A percentile compares a stretch with the other conserved stretches of the same genome.
Conservation (phyloP, 2,888 invertebrate species). For the Cerastis rubricosa region DNA sequence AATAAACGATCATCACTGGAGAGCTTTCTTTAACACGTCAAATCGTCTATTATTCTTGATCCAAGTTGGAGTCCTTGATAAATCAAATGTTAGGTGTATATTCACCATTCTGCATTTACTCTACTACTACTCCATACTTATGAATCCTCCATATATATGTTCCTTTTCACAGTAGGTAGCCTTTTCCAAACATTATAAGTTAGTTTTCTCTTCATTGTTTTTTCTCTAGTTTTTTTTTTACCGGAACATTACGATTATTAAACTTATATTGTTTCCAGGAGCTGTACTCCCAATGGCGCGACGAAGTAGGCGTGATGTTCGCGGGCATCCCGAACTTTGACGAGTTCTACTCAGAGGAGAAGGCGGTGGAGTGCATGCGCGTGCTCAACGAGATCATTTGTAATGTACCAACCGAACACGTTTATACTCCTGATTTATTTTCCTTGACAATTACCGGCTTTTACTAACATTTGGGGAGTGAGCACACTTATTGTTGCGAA, state of each 20-base stretch:
- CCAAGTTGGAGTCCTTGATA: background rate
- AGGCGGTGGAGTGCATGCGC: constrained; percentile 99
- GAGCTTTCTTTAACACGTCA: background rate
- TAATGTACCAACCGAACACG: constrained; percentile 85
- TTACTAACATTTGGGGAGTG: background rate
- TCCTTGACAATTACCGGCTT: background rate
- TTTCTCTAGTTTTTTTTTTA: too few species aligned
- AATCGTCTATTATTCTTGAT: background rate
- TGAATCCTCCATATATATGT: too few species aligned
- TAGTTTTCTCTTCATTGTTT: too few species aligned
- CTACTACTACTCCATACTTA: too few species aligned
- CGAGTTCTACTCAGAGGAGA: constrained; percentile 99
- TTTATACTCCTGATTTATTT: constrained; percentile 16
- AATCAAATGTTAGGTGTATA: background rate
- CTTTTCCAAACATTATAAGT: too few species aligned
- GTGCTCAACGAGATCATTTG: constrained; percentile 99
- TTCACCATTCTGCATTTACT: too few species aligned
- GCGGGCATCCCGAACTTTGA: constrained; percentile 99
- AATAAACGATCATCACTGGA: background rate
- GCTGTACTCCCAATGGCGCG: constrained; percentile 95
- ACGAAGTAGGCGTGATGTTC: constrained; percentile 98
- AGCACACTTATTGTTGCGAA: background rate
- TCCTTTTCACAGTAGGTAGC: too few species aligned
- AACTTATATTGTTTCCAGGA: constrained; percentile 89
- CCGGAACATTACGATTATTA: background rate